Conservation (phyloP, 2,888 invertebrate genomes). For the Crematogaster levior region DNA sequence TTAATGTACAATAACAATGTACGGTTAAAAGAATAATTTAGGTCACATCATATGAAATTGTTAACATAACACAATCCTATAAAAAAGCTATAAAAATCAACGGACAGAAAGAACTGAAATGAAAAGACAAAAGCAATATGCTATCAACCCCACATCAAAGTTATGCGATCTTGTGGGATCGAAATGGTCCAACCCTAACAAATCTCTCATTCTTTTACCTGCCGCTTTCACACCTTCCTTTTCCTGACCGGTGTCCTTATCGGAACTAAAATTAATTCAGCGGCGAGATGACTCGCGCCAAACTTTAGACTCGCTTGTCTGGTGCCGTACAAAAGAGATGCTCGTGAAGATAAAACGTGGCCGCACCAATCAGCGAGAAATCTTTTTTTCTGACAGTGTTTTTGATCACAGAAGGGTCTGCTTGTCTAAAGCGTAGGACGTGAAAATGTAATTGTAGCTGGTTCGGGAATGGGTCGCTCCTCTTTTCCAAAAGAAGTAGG, state of each 20-base stretch:
- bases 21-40: slow-evolving; percentile 10
- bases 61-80: neutral
- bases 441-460: slow-evolving; percentile 73
- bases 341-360: slow-evolving; percentile 69
- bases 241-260: slow-evolving; percentile 65
- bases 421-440: slow-evolving; percentile 61
- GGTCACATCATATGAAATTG: neutral
- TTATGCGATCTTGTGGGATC: slow-evolving; percentile 6
- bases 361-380: slow-evolving; percentile 65
- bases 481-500: slow-evolving; percentile 30
- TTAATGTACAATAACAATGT: slow-evolving; percentile 14
- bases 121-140: slow-evolving; percentile 25
- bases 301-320: slow-evolving; percentile 53
- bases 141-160: slow-evolving; percentile 22
- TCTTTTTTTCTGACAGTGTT: slow-evolving; percentile 61
- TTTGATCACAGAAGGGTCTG: slow-evolving; percentile 58
- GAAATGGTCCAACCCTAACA: neutral
- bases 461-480: slow-evolving; percentile 28
- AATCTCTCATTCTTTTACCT: slow-evolving; percentile 31
- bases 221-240: slow-evolving; percentile 47
- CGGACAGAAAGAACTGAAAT: neutral
- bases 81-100: slow-evolving; percentile 21
- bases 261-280: slow-evolving; percentile 68
- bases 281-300: slow-evolving; percentile 60
- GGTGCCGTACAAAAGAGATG: slow-evolving; percentile 65